Evolutionary conservation across 2,113 vertebrate species (phyloP).

Genomic region (Siniperca knerii): DNA sequence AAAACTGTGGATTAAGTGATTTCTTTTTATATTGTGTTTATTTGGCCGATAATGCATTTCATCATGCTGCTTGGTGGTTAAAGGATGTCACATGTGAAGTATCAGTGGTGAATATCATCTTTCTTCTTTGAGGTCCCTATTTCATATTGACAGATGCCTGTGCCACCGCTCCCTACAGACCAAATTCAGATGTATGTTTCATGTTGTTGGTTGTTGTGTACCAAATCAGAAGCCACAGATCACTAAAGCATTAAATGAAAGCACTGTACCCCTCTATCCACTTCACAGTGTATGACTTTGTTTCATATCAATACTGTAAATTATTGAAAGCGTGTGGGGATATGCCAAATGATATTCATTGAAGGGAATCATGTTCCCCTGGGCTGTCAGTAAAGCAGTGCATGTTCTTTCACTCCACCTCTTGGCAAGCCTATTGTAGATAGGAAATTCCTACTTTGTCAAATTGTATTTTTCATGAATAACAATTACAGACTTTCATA

Average conservation of each 20-base stretch:
- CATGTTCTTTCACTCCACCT: constrained; percentile 66
- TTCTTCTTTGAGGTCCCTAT: constrained; percentile 48
- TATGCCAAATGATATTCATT: constrained; percentile 83
- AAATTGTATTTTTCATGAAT: constrained; percentile 85
- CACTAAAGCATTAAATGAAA: constrained; percentile 79
- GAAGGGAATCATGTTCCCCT: constrained; percentile 76
- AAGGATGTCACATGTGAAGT: constrained; percentile 51
- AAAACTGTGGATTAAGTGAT: constrained; percentile 62
- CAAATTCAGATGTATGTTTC: constrained; percentile 52
- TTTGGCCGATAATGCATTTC: constrained; percentile 61
- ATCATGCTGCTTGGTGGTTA: constrained; percentile 37
- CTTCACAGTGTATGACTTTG: constrained; percentile 77
- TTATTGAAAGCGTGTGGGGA: constrained; percentile 77
- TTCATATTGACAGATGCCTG: constrained; percentile 65
- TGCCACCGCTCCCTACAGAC: constrained; percentile 54
- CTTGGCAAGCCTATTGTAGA: constrained; percentile 73
- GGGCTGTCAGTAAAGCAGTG: constrained; percentile 74
- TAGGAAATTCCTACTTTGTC: constrained; percentile 73
- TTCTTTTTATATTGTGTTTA: constrained; percentile 70
- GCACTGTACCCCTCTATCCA: constrained; percentile 65
- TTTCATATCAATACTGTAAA: constrained; percentile 84
- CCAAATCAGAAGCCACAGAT: constrained; percentile 64
- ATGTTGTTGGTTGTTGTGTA: constrained; percentile 55
- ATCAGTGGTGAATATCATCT: constrained; percentile 45
- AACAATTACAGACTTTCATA: constrained; percentile 84